phyloP scores from a whole-genome alignment of 1,140 invertebrate genomes.

The Hycleus cichorii region DNA sequence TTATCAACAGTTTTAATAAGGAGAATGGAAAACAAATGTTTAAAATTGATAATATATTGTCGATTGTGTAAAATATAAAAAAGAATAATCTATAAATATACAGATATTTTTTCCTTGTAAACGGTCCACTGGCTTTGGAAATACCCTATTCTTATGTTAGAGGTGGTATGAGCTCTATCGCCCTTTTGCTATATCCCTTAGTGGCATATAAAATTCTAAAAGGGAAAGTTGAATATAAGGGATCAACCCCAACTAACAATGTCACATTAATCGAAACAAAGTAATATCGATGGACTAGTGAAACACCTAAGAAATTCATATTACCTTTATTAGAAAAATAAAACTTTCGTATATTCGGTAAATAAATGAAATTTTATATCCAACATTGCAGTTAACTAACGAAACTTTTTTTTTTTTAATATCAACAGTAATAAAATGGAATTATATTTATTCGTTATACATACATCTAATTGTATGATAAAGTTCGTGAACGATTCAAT shows the following conservation, averaged over 20 bases:
- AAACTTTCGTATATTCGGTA: too few relatives aligned
- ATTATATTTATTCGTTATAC: too few relatives aligned
- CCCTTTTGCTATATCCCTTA: slow-evolving; percentile 16
- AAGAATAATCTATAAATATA: slow-evolving; percentile 6
- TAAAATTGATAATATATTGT: neutral
- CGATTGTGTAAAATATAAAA: slow-evolving; percentile 3
- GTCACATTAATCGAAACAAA: slow-evolving; percentile 31
- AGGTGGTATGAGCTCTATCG: slow-evolving; percentile 11
- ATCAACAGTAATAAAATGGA: too few relatives aligned
- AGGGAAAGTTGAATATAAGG: slow-evolving; percentile 22
- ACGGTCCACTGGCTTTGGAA: slow-evolving; percentile 15
- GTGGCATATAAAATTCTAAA: slow-evolving; percentile 15
- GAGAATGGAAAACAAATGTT: neutral
- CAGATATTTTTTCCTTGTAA: slow-evolving; percentile 2
- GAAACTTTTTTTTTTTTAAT: too few relatives aligned
- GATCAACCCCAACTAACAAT: slow-evolving; percentile 19
- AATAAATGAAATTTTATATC: too few relatives aligned
- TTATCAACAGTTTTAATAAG: too few relatives aligned
- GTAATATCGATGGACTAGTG: slow-evolving; percentile 27
- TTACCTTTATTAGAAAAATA: too few relatives aligned
- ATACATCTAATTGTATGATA: too few relatives aligned
- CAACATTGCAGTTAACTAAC: too few relatives aligned
- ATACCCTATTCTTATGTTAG: slow-evolving; percentile 14
- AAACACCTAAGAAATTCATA: slow-evolving; percentile 25
- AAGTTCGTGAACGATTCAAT: too few relatives aligned